Conservation (phyloP, 2,888 invertebrate genomes). For the Pandemis heparana region DNA sequence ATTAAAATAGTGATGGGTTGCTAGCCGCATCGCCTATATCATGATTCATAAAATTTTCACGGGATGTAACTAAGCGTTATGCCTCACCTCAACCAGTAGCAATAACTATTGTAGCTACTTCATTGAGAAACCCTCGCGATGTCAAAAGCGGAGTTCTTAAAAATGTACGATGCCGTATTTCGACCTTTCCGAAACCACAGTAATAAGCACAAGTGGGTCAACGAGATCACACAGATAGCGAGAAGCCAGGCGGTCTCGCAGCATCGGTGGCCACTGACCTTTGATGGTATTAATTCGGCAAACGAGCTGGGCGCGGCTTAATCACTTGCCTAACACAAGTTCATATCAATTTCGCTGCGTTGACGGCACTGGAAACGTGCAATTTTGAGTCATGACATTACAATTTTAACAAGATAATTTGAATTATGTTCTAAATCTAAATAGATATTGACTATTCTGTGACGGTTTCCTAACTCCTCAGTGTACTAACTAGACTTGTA, state of each 20-base stretch:
- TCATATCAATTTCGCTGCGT: background rate
- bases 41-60: no score
- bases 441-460: background rate
- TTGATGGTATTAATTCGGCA: slow-evolving; percentile 29
- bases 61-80: no score
- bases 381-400: background rate
- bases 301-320: slow-evolving; percentile 29
- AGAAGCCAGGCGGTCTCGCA: slow-evolving; percentile 34
- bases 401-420: background rate
- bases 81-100: background rate
- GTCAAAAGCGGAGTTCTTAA: slow-evolving; percentile 5
- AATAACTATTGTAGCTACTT: background rate
- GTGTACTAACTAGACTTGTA: background rate
- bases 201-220: slow-evolving; percentile 24
- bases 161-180: background rate
- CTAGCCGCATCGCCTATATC: no score
- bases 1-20: no score
- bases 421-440: background rate
- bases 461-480: background rate
- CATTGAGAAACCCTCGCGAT: background rate
- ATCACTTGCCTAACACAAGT: slow-evolving; percentile 11
- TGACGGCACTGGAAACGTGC: background rate
- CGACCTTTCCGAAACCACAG: slow-evolving; percentile 31
- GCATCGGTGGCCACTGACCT: slow-evolving; percentile 27
- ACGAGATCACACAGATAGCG: slow-evolving; percentile 20